Percentiles rank a stretch among this genome's conserved stretches.
These are phyloP conservation scores for Hyles lineata DNA, from an alignment of 2,888 invertebrate species.

Conservation along the genomic window DNA sequence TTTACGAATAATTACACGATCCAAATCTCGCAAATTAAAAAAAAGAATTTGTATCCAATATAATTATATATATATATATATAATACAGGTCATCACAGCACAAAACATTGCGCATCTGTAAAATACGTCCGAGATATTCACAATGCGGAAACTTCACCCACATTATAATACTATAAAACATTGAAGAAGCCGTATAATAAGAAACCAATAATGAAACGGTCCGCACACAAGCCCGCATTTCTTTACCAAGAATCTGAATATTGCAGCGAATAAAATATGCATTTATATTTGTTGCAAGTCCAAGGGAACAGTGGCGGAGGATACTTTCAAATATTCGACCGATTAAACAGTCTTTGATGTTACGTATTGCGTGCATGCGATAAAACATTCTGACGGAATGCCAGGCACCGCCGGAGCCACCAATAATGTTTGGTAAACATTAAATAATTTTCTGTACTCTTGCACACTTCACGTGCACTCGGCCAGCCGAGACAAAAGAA, in stretches of 20 bases:
- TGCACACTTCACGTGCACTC: background rate
- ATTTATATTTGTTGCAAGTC: background rate
- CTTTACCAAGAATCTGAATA: background rate
- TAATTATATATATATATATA: no score
- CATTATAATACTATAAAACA: background rate
- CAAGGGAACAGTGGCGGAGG: background rate
- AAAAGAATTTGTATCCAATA: no score
- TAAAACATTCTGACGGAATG: background rate
- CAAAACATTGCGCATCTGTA: background rate
- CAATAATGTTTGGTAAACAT: constrained; percentile 1
- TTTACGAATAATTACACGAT: no score
- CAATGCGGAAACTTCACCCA: background rate
- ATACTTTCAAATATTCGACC: background rate
- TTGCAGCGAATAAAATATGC: constrained; percentile 10
- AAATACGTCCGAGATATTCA: background rate
- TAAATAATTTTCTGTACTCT: background rate
- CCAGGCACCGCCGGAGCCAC: background rate
- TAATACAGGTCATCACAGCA: no score
- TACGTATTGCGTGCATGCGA: background rate
- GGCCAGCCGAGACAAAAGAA: background rate
- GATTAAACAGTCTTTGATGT: background rate
- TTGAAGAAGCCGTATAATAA: background rate
- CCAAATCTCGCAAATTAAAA: no score
- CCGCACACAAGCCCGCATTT: background rate
- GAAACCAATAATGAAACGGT: constrained; percentile 9